Percentiles rank a stretch among this genome's conserved stretches.
Conservation (phyloP, 2,888 invertebrate species). For the Napeogenes inachia region DNA sequence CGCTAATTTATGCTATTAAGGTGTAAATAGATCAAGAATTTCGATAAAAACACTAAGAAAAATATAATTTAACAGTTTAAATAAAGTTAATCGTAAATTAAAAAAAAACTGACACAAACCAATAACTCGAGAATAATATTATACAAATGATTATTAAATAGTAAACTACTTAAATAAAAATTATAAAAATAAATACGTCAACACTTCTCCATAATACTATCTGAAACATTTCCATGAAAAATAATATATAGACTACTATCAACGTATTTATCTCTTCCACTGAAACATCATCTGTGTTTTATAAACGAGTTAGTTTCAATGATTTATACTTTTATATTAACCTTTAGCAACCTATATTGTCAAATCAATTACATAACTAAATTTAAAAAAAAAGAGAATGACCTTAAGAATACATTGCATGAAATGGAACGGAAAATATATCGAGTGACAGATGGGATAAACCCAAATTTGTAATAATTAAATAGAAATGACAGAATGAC, state of each 20-base stretch:
- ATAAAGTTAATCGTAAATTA: too few species aligned
- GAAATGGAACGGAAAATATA: too few species aligned
- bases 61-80: too few species aligned
- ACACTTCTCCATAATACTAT: slow-evolving; percentile 25
- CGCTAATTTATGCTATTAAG: neutral
- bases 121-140: too few species aligned
- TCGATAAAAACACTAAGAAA: neutral
- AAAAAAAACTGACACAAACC: too few species aligned
- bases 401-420: too few species aligned
- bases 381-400: too few species aligned
- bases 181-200: too few species aligned
- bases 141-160: too few species aligned
- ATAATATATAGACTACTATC: slow-evolving; percentile 28
- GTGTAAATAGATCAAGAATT: neutral
- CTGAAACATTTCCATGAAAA: slow-evolving; percentile 23
- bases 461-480: neutral
- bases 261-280: slow-evolving; percentile 31
- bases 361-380: too few species aligned
- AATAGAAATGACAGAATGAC: neutral
- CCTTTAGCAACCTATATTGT: too few species aligned
- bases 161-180: too few species aligned
- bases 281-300: slow-evolving; percentile 4
- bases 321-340: neutral
- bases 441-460: neutral
- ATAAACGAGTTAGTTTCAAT: neutral